Evolutionary conservation across 2,888 invertebrate species (phyloP), one percentile per base, ranked within the genome.

Genomic region (Cataglyphis cursor): DNA sequence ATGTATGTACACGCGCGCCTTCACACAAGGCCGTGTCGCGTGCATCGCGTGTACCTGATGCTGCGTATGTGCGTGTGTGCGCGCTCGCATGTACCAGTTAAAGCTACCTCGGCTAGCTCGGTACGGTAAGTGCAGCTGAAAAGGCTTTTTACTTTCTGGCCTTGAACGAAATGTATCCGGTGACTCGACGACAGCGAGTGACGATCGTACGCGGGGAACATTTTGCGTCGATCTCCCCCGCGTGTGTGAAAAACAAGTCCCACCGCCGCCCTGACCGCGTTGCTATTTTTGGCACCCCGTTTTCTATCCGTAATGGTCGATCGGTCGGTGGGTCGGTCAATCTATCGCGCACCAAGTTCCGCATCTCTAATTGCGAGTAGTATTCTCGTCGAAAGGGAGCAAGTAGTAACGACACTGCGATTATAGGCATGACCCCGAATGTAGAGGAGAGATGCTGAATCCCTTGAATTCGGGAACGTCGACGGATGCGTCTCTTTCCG

Each of bases 161-260:
- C 94, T 94, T 94, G 94, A 94, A 93, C 93, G 93, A 94, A 94
- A 94, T 94, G 93, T 94, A 94, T 93, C 94, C 94, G 94, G 93
- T 92, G 93, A 93, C 92, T 92, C 92, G 88, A 82, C 83, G 85
- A 74, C 85, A 85, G 78, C 84, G 82, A 82, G 70, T 66, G 87
- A 74, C 48, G 78, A 82, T 82, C 65, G 57, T 28, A 44, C 64
- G 81, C 75, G 59, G 84, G 85, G 85, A 86, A 89, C 82, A 62
- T 83, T 83, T 76, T 84, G 82, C 8, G 0, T 87, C 82, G 84
- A 76, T 86, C 81, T 86, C 81, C 83, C 64, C 82, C 82, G 66
- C 82, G 66, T 62, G 66, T 62, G 76, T 65, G 74, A 84, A 54
- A 44, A 84, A 81, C 85, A 84, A 84, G 78, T 86, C 85, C 85